A percentile compares a stretch with the other conserved stretches of the same genome.
Conservation (phyloP, 2,888 invertebrate species). For the Lasioglossum malachurum region DNA sequence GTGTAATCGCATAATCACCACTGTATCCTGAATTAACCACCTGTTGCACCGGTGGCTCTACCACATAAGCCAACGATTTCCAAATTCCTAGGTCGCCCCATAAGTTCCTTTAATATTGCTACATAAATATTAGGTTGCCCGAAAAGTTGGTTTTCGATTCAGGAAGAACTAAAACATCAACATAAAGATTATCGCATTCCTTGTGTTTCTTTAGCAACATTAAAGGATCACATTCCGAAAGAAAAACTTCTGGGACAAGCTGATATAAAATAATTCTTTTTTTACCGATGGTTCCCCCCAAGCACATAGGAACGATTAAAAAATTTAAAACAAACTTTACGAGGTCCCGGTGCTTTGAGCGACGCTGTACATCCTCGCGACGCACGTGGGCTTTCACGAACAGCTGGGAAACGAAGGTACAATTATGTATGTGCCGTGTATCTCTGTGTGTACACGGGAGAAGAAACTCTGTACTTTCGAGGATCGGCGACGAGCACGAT, state of each 20-base stretch:
- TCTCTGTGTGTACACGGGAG: constrained; percentile 43
- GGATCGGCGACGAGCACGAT: constrained; percentile 25
- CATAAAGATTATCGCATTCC: too few species aligned
- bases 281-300: too few species aligned
- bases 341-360: background rate
- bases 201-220: too few species aligned
- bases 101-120: too few species aligned
- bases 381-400: constrained; percentile 71
- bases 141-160: too few species aligned
- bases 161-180: too few species aligned
- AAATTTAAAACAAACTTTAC: background rate
- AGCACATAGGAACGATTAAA: background rate
- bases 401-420: constrained; percentile 72
- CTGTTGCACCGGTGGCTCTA: background rate
- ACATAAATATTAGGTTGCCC: too few species aligned
- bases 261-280: too few species aligned
- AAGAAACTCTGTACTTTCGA: constrained; percentile 74
- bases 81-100: too few species aligned
- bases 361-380: constrained; percentile 14
- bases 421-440: constrained; percentile 44
- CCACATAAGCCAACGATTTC: too few species aligned
- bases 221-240: too few species aligned
- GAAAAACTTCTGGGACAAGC: too few species aligned
- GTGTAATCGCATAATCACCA: background rate
- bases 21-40: background rate